Percentiles rank a stretch among this genome's conserved stretches.
phyloP scores from a whole-genome alignment of 2,113 vertebrate genomes.

The Gymnogyps californianus region DNA sequence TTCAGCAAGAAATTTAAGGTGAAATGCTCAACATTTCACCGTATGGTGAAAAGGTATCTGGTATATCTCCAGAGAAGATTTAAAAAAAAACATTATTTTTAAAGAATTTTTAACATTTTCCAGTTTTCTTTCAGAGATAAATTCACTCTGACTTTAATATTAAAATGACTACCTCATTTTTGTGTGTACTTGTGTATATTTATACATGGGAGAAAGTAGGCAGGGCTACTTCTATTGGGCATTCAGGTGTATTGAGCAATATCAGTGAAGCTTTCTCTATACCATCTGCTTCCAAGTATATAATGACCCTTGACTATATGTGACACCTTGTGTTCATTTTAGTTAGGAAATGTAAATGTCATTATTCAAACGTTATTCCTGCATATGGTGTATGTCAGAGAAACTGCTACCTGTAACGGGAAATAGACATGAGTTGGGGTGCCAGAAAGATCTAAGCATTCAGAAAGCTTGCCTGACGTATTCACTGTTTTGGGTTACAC shows the following conservation, averaged over 20 bases:
- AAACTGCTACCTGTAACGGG: rapidly evolving
- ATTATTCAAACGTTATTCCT: not conserved
- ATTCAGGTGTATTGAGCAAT: not conserved
- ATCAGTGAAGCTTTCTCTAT: not conserved
- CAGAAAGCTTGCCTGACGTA: not conserved
- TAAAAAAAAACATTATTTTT: not conserved
- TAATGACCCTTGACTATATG: not conserved
- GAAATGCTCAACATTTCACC: not conserved
- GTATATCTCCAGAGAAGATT: not conserved
- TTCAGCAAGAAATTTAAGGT: not conserved
- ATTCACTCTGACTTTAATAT: not conserved
- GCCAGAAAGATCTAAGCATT: not conserved
- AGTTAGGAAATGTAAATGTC: not conserved
- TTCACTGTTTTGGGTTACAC: not conserved
- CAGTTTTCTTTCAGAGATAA: not conserved
- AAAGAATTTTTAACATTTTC: not conserved
- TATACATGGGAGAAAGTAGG: not conserved
- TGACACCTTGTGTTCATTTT: not conserved
- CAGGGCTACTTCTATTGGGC: not conserved
- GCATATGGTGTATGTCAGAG: rapidly evolving
- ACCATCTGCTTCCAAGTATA: not conserved
- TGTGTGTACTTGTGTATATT: not conserved
- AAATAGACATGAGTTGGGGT: not conserved
- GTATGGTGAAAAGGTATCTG: not conserved
- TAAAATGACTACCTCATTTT: not conserved